Conservation (phyloP, 1,140 invertebrate genomes). For the Pogonus chalceus region DNA sequence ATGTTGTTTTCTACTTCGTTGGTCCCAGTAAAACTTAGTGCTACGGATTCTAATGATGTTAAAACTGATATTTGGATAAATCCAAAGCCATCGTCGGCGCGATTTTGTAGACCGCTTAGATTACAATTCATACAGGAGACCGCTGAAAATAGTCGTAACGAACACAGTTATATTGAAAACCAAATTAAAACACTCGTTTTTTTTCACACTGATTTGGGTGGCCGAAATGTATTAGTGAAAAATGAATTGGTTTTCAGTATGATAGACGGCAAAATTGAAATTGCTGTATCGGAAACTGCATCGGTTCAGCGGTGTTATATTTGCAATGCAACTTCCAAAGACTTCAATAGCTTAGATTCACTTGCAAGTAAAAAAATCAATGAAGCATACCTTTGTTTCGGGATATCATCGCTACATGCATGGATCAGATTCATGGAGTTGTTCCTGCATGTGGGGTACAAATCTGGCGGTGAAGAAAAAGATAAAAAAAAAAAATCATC, state of each 20-base stretch:
- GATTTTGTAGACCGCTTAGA: constrained; percentile 29
- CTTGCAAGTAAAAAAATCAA: too few species aligned
- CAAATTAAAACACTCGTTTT: constrained; percentile 18
- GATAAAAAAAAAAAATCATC: too few species aligned
- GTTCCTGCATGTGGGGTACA: too few species aligned
- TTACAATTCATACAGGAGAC: constrained; percentile 25
- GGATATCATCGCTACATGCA: too few species aligned
- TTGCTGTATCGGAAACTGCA: constrained; percentile 27
- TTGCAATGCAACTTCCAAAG: too few species aligned
- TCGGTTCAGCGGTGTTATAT: constrained; percentile 24
- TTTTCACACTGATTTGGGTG: constrained; percentile 17
- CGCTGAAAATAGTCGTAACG: constrained; percentile 17
- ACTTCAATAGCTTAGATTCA: too few species aligned
- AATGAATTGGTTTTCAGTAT: too few species aligned
- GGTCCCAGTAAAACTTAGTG: constrained; percentile 23
- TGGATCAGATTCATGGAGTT: too few species aligned
- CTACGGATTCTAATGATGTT: constrained; percentile 9
- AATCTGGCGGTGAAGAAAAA: too few species aligned
- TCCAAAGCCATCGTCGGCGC: constrained; percentile 26
- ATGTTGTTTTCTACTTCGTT: constrained; percentile 25
- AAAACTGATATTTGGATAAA: constrained; percentile 27
- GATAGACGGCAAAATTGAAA: constrained; percentile 32
- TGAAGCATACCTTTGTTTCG: too few species aligned
- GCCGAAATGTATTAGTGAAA: too few species aligned
- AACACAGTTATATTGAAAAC: constrained; percentile 18